These are phyloP conservation scores for Corythaixoides concolor DNA, from an alignment of 2,113 vertebrate genomes.

Conservation along the genomic window DNA sequence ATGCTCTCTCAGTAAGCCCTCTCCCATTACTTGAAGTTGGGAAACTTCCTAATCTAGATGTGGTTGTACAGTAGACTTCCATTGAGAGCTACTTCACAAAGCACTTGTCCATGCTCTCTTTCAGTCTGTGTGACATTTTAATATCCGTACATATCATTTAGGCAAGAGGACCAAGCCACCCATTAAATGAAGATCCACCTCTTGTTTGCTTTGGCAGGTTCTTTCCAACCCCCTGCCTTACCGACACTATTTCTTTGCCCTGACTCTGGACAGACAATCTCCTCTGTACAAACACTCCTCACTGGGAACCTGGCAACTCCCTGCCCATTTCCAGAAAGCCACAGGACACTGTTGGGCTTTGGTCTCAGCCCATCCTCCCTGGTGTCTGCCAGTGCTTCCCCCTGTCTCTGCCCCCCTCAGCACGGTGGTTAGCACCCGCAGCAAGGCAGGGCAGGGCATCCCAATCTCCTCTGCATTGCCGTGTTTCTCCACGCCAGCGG, in stretches of 20 bases:
- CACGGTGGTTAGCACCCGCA: neutral
- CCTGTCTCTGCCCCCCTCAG: neutral
- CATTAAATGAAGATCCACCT: neutral
- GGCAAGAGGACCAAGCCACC: neutral
- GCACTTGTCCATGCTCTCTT: neutral
- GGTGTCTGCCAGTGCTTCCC: neutral
- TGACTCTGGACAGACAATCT: neutral
- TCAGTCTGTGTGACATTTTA: neutral
- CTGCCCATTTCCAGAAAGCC: neutral
- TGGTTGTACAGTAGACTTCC: neutral
- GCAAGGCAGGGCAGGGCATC: too few relatives aligned
- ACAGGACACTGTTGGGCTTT: neutral
- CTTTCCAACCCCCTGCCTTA: neutral
- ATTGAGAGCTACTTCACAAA: neutral
- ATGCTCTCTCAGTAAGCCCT: neutral
- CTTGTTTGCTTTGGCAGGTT: neutral
- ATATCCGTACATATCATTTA: neutral
- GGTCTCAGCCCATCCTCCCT: neutral
- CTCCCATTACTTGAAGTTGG: neutral
- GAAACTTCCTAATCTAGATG: neutral
- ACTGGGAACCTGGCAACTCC: neutral
- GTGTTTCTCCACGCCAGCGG: fast-evolving
- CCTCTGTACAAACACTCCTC: neutral
- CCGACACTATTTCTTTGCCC: neutral
- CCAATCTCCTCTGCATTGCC: too few relatives aligned